Conservation (phyloP, 2,113 vertebrate genomes). For the Climacteris rufus region DNA sequence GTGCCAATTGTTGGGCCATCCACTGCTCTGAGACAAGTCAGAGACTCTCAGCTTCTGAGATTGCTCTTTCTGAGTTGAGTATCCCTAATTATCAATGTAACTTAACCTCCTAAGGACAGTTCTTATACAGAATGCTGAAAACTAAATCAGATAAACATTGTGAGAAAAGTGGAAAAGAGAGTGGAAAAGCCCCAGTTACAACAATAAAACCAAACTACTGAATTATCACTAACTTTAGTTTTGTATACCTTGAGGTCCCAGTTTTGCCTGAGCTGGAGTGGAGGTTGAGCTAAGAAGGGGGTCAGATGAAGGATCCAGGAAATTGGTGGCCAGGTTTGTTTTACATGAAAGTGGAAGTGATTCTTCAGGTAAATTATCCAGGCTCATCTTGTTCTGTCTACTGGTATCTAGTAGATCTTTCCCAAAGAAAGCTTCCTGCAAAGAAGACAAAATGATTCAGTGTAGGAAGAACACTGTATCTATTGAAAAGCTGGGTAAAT, state of each 20-base stretch:
- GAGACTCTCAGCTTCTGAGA: too few relatives aligned
- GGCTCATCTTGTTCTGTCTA: conserved; percentile 74
- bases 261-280: conserved; percentile 74
- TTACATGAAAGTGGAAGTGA: conserved; percentile 74
- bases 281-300: conserved; percentile 79
- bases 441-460: background rate
- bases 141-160: background rate
- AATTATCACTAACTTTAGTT: background rate
- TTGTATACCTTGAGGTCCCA: conserved; percentile 79
- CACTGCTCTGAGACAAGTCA: too few relatives aligned
- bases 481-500: background rate
- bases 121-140: background rate
- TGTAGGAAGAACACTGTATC: background rate
- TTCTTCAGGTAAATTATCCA: conserved; percentile 83
- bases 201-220: background rate
- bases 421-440: conserved; percentile 95
- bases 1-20: background rate
- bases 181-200: background rate
- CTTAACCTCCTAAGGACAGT: background rate
- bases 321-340: conserved; percentile 60
- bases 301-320: conserved; percentile 78
- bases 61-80: background rate
- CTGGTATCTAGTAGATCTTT: conserved; percentile 89
- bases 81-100: background rate
- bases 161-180: background rate